Evolutionary conservation across 2,888 invertebrate genomes (phyloP), one percentile per base, ranked within the genome.

Genomic region (Himalopsyche kuldschensis): DNA sequence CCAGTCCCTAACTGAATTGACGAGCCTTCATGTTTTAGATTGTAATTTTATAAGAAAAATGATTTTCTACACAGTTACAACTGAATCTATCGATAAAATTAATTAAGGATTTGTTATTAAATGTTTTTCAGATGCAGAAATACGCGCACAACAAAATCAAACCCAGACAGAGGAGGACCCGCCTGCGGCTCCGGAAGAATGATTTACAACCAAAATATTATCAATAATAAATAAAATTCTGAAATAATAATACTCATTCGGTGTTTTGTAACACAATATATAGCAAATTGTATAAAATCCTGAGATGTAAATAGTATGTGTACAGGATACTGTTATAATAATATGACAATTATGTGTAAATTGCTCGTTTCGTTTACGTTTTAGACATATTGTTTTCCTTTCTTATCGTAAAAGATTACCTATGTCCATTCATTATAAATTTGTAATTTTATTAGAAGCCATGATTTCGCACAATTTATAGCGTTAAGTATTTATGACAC

Each of bases 81-180:
- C 30, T 11, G n/a, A 80, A 32, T 6, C 15, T 80, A 10, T 27
- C 8, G 30, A 27, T 27, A 4, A n/a, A 75, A 82, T 15, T 32
- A 17, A 27, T 48, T 20, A 27, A 46, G 48, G 76, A 55, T 82
- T 69, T 84, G 24, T 47, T 55, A 63, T 79, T 75, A 46, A 80
- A 81, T 78, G 85, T 31, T 85, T 89, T 88, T 10, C 89, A 93
- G 93, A 93, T 87, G 93, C 93, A 10, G 93, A 93, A 88, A 91
- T 91, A 55, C 90, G 93, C 84, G 92, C 92, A 35, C 87, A 92
- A 89, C 84, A 89, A 82, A 78, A 11, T 27, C 84, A 82, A 63
- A 80, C 82, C 46, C 83, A 91, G 82, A 90, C 90, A 87, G 91
- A 90, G 88, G 89, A 87, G 87, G 89, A 88, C 87, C 87, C 88